A percentile compares a stretch with the other conserved stretches of the same genome.
Evolutionary conservation across 2,797 vertebrate genomes (phyloP).

Genomic region (Remorina albescens): DNA sequence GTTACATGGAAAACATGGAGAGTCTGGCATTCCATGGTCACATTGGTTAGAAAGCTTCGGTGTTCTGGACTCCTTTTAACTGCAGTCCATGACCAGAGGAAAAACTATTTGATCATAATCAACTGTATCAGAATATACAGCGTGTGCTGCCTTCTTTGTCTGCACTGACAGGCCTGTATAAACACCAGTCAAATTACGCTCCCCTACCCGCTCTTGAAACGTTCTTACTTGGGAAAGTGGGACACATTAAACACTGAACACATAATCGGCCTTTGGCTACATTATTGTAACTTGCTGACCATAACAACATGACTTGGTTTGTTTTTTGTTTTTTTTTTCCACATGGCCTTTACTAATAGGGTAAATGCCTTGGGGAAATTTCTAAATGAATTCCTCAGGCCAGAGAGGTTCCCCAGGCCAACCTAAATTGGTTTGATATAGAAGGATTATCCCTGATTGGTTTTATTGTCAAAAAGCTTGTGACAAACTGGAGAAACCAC

Average conservation of each 20-base stretch:
- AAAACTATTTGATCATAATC: conserved; percentile 29
- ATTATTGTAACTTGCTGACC: conserved; percentile 65
- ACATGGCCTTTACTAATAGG: conserved; percentile 73
- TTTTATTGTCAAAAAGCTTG: conserved; percentile 62
- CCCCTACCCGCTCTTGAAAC: background rate
- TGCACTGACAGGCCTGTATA: background rate
- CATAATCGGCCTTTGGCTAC: conserved; percentile 52
- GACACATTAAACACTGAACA: background rate
- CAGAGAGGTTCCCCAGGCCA: conserved; percentile 53
- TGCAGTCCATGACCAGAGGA: conserved; percentile 31
- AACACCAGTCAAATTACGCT: conserved; percentile 22
- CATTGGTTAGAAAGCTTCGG: conserved; percentile 29
- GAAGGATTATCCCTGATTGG: conserved; percentile 71
- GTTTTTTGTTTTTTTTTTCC: conserved; percentile 35
- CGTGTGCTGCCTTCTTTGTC: background rate
- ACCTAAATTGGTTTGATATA: conserved; percentile 66
- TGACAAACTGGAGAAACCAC: conserved; percentile 51
- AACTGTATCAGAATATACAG: conserved; percentile 16
- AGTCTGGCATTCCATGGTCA: conserved; percentile 28
- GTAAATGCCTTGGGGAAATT: conserved; percentile 74
- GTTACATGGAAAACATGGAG: conserved; percentile 28
- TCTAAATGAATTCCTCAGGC: conserved; percentile 76
- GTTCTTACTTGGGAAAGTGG: background rate
- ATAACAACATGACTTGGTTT: conserved; percentile 60
- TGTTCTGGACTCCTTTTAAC: conserved; percentile 44